phyloP scores from a whole-genome alignment of 2,797 vertebrate species.

The Periophthalmus magnuspinnatus region DNA sequence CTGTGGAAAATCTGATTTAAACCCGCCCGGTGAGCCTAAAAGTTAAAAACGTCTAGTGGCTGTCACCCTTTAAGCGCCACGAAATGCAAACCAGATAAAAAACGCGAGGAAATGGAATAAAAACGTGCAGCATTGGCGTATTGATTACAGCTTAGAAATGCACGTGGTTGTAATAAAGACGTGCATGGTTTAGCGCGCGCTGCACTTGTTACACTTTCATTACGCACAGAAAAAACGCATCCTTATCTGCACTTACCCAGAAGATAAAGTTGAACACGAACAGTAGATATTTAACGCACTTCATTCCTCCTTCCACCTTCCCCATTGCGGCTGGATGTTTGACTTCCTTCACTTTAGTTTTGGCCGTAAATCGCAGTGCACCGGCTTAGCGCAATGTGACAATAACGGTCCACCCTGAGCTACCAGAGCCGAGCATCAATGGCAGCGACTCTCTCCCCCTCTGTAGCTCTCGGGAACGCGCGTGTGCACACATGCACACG shows the following conservation, averaged over 20 bases:
- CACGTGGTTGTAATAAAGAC: constrained; percentile 16
- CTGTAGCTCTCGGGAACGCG: not conserved
- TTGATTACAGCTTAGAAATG: constrained; percentile 8
- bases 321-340: constrained; percentile 76
- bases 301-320: constrained; percentile 87
- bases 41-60: constrained; percentile 41
- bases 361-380: constrained; percentile 1
- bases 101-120: not conserved
- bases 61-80: constrained; percentile 58
- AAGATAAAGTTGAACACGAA: constrained; percentile 95
- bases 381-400: constrained; percentile 34
- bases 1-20: constrained; percentile 83
- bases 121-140: not conserved
- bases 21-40: constrained; percentile 50
- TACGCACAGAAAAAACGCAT: constrained; percentile 22
- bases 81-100: constrained; percentile 12
- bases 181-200: constrained; percentile 25
- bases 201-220: constrained; percentile 57
- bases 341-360: constrained; percentile 8
- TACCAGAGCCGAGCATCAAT: constrained; percentile 40
- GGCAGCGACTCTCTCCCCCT: constrained; percentile 8
- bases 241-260: constrained; percentile 84
- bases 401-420: constrained; percentile 42
- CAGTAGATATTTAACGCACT: constrained; percentile 91
- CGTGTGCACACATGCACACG: constrained; percentile 23